Conservation (phyloP, 2,113 vertebrate genomes). For the Thomomys bottae region DNA sequence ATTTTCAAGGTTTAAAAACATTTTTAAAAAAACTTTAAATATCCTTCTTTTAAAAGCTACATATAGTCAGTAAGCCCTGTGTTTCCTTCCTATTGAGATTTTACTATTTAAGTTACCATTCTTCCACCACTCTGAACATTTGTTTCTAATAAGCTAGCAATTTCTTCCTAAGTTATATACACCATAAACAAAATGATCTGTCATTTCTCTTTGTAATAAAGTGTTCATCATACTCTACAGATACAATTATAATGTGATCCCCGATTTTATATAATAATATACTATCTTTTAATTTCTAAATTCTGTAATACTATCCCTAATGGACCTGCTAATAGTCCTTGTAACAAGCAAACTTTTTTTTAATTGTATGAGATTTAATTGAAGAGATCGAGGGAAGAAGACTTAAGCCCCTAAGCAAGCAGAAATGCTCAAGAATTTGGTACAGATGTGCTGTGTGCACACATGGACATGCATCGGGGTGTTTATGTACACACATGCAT, state of each 20-base stretch:
- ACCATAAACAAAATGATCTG: not conserved
- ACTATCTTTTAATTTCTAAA: not conserved
- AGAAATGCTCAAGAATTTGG: not conserved
- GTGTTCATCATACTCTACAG: conserved; percentile 11
- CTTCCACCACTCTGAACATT: not conserved
- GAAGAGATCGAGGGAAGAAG: not conserved
- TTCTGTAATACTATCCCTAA: conserved; percentile 20
- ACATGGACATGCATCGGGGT: not conserved
- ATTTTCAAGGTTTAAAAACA: conserved; percentile 19
- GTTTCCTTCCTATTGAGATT: not conserved
- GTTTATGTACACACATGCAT: not conserved
- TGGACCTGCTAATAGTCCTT: not conserved
- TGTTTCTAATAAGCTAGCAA: not conserved
- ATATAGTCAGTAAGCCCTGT: not conserved
- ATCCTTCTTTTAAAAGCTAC: not conserved
- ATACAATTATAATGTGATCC: not conserved
- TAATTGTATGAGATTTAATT: not conserved
- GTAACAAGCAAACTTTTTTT: not conserved
- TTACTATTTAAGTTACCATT: not conserved
- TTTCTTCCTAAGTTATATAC: not conserved
- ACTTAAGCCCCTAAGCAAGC: not conserved
- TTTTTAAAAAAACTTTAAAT: not conserved
- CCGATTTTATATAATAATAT: not conserved
- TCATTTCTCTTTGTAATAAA: conserved; percentile 26
- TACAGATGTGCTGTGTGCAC: not conserved